phyloP scores from a whole-genome alignment of 2,797 vertebrate species.

The Sparus aurata region DNA sequence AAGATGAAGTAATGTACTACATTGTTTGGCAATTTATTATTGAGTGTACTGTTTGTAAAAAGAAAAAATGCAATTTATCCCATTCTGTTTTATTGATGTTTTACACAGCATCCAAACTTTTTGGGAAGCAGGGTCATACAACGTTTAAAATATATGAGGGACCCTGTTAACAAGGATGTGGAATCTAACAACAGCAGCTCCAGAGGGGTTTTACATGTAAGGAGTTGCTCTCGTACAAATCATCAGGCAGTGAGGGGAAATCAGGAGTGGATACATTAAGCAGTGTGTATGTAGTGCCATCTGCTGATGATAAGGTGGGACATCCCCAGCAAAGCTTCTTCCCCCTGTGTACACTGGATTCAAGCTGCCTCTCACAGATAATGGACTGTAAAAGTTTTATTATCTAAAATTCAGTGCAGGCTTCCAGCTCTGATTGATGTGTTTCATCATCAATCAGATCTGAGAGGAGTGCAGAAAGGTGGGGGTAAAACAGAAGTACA shows the following conservation, averaged over 20 bases:
- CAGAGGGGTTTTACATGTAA: slow-evolving; percentile 1
- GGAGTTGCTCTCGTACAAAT: neutral
- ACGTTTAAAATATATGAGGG: no score
- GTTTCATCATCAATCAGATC: neutral
- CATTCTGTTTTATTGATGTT: no score
- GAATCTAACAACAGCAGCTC: neutral
- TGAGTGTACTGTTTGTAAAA: no score
- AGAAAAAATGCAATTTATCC: no score
- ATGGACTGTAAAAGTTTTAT: neutral
- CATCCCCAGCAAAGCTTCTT: neutral
- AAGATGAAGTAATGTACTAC: no score
- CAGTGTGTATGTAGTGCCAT: slow-evolving; percentile 18
- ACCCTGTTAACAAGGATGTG: neutral
- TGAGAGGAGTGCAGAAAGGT: neutral
- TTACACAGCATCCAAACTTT: no score
- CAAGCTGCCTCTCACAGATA: neutral
- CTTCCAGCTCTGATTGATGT: neutral
- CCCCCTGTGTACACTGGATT: neutral
- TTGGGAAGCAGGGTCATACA: no score
- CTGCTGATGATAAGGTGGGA: slow-evolving; percentile 35
- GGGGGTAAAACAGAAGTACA: no score
- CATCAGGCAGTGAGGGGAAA: neutral
- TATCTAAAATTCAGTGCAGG: neutral
- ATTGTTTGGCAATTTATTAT: no score
- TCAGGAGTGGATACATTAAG: neutral